Conservation (phyloP, 2,797 vertebrate species). For the Glossophaga mutica region DNA sequence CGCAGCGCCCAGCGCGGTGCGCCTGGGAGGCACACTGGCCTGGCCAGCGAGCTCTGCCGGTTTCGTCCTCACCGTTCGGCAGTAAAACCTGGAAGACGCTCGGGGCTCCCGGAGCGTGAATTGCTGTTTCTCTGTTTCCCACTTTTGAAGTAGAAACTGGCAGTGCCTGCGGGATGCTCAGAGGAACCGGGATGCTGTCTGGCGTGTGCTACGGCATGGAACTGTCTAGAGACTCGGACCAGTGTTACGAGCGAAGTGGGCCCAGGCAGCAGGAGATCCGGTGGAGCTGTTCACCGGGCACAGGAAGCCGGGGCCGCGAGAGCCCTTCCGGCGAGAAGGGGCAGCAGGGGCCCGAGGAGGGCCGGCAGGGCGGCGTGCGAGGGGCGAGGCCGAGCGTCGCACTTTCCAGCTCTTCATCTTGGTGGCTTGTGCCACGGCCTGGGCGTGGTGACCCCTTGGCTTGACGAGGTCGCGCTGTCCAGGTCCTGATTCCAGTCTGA, state of each 20-base stretch:
- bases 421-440: accelerated
- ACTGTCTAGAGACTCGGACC: neutral
- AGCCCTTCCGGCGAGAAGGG: accelerated
- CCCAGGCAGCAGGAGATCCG: neutral
- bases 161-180: neutral
- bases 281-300: neutral
- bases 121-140: neutral
- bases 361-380: accelerated
- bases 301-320: no score
- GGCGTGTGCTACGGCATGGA: neutral
- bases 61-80: neutral
- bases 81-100: neutral
- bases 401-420: accelerated
- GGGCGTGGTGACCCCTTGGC: accelerated
- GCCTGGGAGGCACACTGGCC: no score
- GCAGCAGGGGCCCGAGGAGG: accelerated
- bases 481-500: accelerated
- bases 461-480: accelerated
- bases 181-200: neutral
- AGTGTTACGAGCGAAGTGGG: neutral
- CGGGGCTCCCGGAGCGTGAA: neutral
- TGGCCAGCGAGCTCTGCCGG: no score
- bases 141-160: neutral
- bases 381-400: accelerated
- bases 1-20: neutral